These are phyloP conservation scores for Euglossa dilemma DNA, from an alignment of 1,140 invertebrate genomes.

Conservation along the genomic window DNA sequence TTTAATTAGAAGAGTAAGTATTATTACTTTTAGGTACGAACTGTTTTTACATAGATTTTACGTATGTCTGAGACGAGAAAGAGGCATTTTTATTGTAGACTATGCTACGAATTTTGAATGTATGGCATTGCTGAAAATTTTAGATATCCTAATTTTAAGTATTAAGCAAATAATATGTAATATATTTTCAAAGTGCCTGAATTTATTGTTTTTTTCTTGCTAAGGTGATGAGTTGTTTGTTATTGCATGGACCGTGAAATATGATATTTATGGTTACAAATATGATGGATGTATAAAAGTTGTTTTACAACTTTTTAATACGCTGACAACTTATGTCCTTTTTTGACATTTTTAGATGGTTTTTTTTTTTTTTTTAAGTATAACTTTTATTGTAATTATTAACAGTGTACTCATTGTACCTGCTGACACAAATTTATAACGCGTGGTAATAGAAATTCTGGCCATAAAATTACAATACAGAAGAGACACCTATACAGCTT, in stretches of 20 bases:
- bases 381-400: conserved; percentile 15
- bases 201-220: conserved; percentile 33
- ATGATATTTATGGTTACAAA: conserved; percentile 27
- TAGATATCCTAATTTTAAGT: conserved; percentile 53
- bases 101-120: conserved; percentile 42
- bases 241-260: conserved; percentile 15
- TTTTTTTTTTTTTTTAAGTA: not conserved
- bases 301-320: conserved; percentile 4
- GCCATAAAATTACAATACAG: conserved; percentile 13
- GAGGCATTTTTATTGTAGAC: conserved; percentile 50
- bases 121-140: conserved; percentile 36
- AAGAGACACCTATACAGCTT: conserved; percentile 14
- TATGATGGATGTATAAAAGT: not conserved
- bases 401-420: conserved; percentile 30
- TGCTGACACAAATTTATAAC: conserved; percentile 12
- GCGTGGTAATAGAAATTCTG: conserved; percentile 27
- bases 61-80: conserved; percentile 1
- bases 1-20: conserved; percentile 57
- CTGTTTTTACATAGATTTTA: conserved; percentile 52
- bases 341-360: not conserved
- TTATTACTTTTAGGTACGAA: conserved; percentile 51
- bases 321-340: not conserved
- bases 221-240: conserved; percentile 31
- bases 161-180: conserved; percentile 46
- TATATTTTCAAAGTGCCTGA: conserved; percentile 59